Conservation (phyloP, 1,140 invertebrate species). For the Hormaphis cornu region DNA sequence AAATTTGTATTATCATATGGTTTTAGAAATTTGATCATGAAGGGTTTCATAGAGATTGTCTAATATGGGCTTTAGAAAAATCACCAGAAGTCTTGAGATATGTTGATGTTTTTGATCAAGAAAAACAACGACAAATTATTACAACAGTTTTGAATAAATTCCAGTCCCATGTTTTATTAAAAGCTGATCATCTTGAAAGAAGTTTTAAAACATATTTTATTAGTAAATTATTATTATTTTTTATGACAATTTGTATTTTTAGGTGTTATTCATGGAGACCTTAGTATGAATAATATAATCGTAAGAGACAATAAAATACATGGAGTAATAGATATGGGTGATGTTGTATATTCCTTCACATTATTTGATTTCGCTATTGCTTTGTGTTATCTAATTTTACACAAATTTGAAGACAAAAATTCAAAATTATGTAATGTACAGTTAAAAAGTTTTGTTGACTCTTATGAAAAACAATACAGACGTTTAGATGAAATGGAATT, state of each 20-base stretch:
- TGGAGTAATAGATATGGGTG: slow-evolving; percentile 6
- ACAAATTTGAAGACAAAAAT: background rate
- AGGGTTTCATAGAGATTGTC: background rate
- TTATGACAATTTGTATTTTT: background rate
- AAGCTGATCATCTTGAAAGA: background rate
- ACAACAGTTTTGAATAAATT: slow-evolving; percentile 6
- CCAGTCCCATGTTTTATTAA: background rate
- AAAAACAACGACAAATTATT: slow-evolving; percentile 5
- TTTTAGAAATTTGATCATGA: slow-evolving; percentile 12
- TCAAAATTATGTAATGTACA: background rate
- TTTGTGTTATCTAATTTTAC: slow-evolving; percentile 7
- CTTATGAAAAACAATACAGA: slow-evolving; percentile 11
- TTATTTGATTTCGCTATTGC: slow-evolving; percentile 12
- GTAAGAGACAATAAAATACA: background rate
- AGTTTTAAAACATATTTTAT: background rate
- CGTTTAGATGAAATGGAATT: background rate
- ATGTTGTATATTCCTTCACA: slow-evolving; percentile 6
- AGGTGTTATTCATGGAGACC: slow-evolving; percentile 20
- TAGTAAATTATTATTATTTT: background rate
- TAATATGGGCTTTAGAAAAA: slow-evolving; percentile 14
- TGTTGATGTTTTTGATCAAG: slow-evolving; percentile 13
- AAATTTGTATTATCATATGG: too few species aligned
- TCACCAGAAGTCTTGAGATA: slow-evolving; percentile 1
- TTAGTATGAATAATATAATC: slow-evolving; percentile 15
- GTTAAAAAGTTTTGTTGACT: background rate